Percentiles rank a stretch among this genome's conserved stretches.
phyloP scores from a whole-genome alignment of 2,113 vertebrate genomes.

The Calonectris borealis region DNA sequence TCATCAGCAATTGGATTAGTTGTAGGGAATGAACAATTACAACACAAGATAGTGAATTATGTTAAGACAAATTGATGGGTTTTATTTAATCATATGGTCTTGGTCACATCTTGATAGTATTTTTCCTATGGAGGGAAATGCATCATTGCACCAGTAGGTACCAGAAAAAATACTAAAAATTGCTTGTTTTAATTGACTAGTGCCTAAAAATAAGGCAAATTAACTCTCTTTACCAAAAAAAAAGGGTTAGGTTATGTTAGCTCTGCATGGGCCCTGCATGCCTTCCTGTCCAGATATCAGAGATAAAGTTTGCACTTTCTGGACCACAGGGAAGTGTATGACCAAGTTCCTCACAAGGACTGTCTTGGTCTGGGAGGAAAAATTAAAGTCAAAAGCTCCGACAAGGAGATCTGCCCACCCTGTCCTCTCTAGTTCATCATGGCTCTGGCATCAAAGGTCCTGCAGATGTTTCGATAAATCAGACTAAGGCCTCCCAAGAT shows the following conservation, averaged over 20 bases:
- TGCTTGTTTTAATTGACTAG: neutral
- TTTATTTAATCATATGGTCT: slow-evolving; percentile 30
- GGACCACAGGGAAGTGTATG: neutral
- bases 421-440: neutral
- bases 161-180: neutral
- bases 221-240: neutral
- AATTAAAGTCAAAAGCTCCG: neutral
- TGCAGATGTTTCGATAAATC: neutral
- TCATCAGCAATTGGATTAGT: slow-evolving; percentile 35
- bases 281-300: neutral
- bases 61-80: neutral
- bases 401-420: neutral
- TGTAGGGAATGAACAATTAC: slow-evolving; percentile 11
- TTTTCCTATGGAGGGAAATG: neutral
- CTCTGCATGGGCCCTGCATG: neutral
- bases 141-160: neutral
- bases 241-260: neutral
- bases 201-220: neutral
- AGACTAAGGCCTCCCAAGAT: neutral
- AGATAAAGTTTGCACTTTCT: neutral
- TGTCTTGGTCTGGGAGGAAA: neutral
- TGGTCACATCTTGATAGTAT: neutral
- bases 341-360: neutral
- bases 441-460: neutral
- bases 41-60: neutral